Conservation (phyloP, 2,888 invertebrate species). For the Julus scandinavius region DNA sequence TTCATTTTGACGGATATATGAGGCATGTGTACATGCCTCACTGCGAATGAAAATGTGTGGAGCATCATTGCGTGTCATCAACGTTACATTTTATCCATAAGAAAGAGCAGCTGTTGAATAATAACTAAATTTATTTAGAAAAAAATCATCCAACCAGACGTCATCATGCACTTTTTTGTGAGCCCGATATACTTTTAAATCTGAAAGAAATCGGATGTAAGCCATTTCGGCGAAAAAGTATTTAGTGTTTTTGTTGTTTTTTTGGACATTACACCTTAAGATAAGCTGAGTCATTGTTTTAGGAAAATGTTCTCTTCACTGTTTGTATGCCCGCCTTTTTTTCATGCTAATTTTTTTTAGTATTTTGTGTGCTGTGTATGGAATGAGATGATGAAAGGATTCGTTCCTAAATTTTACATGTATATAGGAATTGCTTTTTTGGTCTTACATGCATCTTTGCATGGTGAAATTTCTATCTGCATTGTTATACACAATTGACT, state of each 20-base stretch:
- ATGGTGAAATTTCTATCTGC: too few relatives aligned
- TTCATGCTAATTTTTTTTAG: neutral
- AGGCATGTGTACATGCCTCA: neutral
- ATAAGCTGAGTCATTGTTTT: conserved; percentile 33
- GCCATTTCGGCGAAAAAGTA: neutral
- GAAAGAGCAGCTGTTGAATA: neutral
- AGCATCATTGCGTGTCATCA: neutral
- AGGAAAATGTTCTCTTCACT: neutral
- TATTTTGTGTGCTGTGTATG: neutral
- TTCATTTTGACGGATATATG: neutral
- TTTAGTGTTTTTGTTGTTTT: neutral
- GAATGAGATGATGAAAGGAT: too few relatives aligned
- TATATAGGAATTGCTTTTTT: too few relatives aligned
- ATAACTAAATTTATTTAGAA: neutral
- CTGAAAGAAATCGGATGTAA: conserved; percentile 16
- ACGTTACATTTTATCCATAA: neutral
- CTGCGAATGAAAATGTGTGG: neutral
- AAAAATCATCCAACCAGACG: neutral
- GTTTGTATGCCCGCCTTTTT: neutral
- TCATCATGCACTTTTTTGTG: neutral
- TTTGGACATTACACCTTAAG: neutral
- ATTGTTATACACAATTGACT: too few relatives aligned
- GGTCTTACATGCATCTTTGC: too few relatives aligned
- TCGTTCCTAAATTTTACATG: too few relatives aligned
- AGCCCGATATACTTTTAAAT: neutral